phyloP scores from a whole-genome alignment of 2,888 invertebrate genomes.

The Dastarcus helophoroides region DNA sequence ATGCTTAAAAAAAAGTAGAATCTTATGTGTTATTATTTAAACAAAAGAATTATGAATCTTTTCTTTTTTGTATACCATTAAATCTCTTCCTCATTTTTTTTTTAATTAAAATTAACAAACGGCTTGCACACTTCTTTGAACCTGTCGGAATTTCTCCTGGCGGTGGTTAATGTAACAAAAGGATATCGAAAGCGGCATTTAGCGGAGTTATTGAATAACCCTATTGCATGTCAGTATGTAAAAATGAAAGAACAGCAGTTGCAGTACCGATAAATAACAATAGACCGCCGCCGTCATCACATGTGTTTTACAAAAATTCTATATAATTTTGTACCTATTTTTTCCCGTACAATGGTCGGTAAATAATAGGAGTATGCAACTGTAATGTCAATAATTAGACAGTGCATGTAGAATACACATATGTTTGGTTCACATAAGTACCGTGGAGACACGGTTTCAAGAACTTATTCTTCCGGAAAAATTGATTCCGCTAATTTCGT shows the following conservation, averaged over 20 bases:
- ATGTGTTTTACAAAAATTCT: slow-evolving; percentile 38
- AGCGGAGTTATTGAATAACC: slow-evolving; percentile 3
- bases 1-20: too few relatives aligned
- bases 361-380: slow-evolving; percentile 36
- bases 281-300: slow-evolving; percentile 26
- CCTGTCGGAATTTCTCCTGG: too few relatives aligned
- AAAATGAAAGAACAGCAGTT: slow-evolving; percentile 26
- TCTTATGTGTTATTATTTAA: too few relatives aligned
- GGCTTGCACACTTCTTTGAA: too few relatives aligned
- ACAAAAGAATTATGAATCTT: too few relatives aligned
- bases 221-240: slow-evolving; percentile 25
- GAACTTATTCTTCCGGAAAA: too few relatives aligned
- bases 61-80: too few relatives aligned
- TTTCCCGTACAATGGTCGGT: slow-evolving; percentile 37
- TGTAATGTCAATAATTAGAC: slow-evolving; percentile 38
- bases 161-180: too few relatives aligned
- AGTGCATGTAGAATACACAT: slow-evolving; percentile 36
- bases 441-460: slow-evolving; percentile 12
- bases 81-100: too few relatives aligned
- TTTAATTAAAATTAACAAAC: too few relatives aligned
- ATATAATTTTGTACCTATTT: slow-evolving; percentile 37
- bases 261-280: slow-evolving; percentile 27
- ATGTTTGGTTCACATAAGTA: slow-evolving; percentile 35
- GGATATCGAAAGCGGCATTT: too few relatives aligned
- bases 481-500: too few relatives aligned